phyloP scores from a whole-genome alignment of 2,797 vertebrate genomes.

The Malacoctenus gilli region DNA sequence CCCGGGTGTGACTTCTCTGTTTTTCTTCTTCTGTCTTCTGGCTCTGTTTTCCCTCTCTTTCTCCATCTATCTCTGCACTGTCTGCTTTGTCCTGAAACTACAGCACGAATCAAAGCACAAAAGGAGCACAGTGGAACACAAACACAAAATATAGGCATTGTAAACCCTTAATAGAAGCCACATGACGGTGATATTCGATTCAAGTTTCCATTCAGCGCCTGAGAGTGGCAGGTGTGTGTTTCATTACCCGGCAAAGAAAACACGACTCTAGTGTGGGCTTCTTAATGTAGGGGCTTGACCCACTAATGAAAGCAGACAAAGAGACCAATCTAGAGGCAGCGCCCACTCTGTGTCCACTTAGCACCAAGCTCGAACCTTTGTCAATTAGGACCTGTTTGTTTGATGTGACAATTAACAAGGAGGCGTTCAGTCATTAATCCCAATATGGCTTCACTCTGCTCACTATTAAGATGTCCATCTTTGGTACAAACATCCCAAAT shows the following conservation, averaged over 20 bases:
- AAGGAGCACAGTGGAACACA: constrained; percentile 20
- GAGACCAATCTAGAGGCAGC: constrained; percentile 72
- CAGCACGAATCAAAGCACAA: constrained; percentile 16
- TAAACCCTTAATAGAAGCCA: constrained; percentile 64
- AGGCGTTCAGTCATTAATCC: constrained; percentile 66
- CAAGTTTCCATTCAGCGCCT: constrained; percentile 75
- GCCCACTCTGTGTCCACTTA: constrained; percentile 74
- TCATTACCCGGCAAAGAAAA: constrained; percentile 74
- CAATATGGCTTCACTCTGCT: constrained; percentile 49
- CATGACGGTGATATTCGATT: constrained; percentile 75
- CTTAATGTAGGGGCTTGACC: constrained; percentile 78
- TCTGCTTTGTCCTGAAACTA: constrained; percentile 33
- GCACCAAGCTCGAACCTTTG: constrained; percentile 70
- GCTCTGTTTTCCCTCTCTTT: constrained; percentile 4
- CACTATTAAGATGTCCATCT: constrained; percentile 38
- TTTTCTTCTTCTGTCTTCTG: too few relatives aligned
- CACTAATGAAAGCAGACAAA: constrained; percentile 79
- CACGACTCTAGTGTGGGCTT: constrained; percentile 68
- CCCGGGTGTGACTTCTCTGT: constrained; percentile 26
- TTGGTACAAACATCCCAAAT: constrained; percentile 33
- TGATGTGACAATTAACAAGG: constrained; percentile 81
- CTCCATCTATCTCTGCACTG: constrained; percentile 3
- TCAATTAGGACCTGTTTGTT: constrained; percentile 82
- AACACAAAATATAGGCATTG: constrained; percentile 68
- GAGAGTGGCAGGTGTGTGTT: constrained; percentile 85